Conservation (phyloP, 64 coral and sea anemone genomes). For the Acropora tenuis region DNA sequence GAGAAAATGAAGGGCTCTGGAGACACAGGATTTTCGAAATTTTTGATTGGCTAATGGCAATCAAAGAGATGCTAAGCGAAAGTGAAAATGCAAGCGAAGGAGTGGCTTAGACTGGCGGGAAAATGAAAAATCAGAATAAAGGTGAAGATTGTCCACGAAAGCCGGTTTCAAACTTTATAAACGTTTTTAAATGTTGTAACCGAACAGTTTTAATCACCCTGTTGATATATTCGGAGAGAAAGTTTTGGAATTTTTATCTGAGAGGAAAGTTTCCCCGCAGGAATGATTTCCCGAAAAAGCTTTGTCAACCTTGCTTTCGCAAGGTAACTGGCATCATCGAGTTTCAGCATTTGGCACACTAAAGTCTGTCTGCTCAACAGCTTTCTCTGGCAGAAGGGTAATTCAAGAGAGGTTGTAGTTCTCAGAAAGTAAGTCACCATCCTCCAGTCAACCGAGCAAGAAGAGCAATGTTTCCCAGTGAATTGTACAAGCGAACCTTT, state of each 20-base stretch:
- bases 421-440: not conserved
- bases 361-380: not conserved
- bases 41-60: not conserved
- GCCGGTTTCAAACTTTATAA: not conserved
- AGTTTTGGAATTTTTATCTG: not conserved
- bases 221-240: not conserved
- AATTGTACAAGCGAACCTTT: not conserved
- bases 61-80: not conserved
- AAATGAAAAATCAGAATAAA: not conserved
- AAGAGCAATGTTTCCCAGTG: not conserved
- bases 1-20: not conserved
- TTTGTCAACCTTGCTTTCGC: constrained; percentile 14
- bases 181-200: not conserved
- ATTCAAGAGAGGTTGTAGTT: not conserved
- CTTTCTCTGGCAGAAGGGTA: not conserved
- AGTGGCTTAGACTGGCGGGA: not conserved
- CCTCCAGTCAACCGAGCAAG: not conserved
- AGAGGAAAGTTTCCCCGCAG: not conserved
- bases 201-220: constrained; percentile 7
- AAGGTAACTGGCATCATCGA: not conserved
- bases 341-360: not conserved
- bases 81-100: not conserved
- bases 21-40: not conserved
- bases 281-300: not conserved
- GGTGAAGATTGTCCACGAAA: not conserved